Evolutionary conservation across 2,888 invertebrate genomes (phyloP), one percentile per base, ranked within the genome.

Genomic region (Leucoma salicis): DNA sequence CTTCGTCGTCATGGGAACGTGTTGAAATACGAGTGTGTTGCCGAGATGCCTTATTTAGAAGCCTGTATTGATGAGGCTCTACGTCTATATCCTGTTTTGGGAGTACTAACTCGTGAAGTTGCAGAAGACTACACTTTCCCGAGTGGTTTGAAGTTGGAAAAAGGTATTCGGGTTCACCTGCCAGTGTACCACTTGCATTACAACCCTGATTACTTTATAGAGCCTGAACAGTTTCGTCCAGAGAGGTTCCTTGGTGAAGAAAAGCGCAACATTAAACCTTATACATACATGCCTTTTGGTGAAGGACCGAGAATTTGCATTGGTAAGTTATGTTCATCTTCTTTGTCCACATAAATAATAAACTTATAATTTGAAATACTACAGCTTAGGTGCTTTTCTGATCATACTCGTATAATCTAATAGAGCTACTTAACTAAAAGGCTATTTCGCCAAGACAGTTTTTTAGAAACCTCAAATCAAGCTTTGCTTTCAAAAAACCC

Each of bases 241-340:
- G 78, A 79, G 39, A 54, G 81, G 6, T 80, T 80, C 29, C 42
- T 67, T 2, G 59, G 63, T 0, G 71, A 63, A 14, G 58, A 63
- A 4, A 69, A 62, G 36, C 48, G 57, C 1, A 21, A 66, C 8
- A 48, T 78, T 4, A 66, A 53, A 5, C 21, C 70, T 0, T 74
- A 61, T 45, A 70, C 73, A 0, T 79, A 59, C 35, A 55, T 77
- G 12, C 74, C 81, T 0, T 82, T 76, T 34, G 78, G 81, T 11
- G 71, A 74, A 32, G 81, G 78, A 0, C 72, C 74, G 0, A 65
- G 78, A 31, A 47, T 64, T 21, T 82, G 81, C 28, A 68, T 81
- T 14, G 81, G 81, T 81, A 58, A 66, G 55, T 3, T 81, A 58
- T 65, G 55, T 3, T 3, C 8, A 21, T 21, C 21, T 21, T 21